Evolutionary conservation across 1,140 invertebrate genomes (phyloP).

Genomic region (Lepidotrigona ventralis): DNA sequence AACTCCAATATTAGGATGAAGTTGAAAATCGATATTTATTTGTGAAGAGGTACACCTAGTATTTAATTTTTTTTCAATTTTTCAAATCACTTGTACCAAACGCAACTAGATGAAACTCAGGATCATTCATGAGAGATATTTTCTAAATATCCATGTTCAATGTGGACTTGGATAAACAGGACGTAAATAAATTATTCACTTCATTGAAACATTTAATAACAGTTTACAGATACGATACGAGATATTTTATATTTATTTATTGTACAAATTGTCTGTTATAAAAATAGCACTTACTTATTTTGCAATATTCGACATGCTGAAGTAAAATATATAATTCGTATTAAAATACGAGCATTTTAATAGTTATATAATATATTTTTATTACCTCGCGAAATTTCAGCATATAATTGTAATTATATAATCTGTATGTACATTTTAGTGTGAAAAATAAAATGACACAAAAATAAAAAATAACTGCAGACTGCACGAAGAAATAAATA

Average conservation of each 20-base stretch:
- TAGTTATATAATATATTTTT: neutral
- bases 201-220: no score
- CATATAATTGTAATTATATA: no score
- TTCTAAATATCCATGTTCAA: neutral
- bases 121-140: neutral
- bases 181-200: no score
- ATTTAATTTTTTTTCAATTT: neutral
- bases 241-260: no score
- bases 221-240: neutral
- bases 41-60: neutral
- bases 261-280: neutral
- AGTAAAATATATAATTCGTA: neutral
- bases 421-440: neutral
- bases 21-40: neutral
- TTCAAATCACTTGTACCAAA: no score
- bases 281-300: neutral
- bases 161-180: neutral
- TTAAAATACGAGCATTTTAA: neutral
- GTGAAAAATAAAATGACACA: neutral
- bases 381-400: neutral
- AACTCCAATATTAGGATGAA: neutral
- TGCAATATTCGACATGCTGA: neutral
- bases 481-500: neutral
- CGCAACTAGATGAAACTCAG: neutral
- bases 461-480: neutral